Percentiles rank a stretch among this genome's conserved stretches.
Evolutionary conservation across 2,113 vertebrate species (phyloP).

Genomic region (Syngnathoides biaculeatus): DNA sequence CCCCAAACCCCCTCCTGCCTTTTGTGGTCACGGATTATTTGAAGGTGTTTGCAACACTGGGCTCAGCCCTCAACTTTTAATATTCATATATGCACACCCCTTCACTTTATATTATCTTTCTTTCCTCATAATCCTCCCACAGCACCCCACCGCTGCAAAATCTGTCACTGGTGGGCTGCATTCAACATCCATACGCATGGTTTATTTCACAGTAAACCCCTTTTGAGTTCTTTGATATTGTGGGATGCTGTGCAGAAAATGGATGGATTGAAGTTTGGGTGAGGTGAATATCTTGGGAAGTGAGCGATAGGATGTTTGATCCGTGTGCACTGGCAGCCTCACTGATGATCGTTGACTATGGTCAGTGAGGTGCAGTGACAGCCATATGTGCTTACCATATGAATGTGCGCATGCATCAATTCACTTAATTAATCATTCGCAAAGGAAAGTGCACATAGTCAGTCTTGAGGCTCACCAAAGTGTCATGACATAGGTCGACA

Average conservation of each 20-base stretch:
- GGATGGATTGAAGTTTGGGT: background rate
- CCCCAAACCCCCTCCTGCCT: slow-evolving; percentile 6
- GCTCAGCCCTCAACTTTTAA: slow-evolving; percentile 50
- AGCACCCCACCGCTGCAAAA: slow-evolving; percentile 19
- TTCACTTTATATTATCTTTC: slow-evolving; percentile 44
- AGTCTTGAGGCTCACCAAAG: background rate
- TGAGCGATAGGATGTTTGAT: background rate
- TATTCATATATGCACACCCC: slow-evolving; percentile 66
- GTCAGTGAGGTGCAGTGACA: background rate
- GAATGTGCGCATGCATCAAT: slow-evolving; percentile 1
- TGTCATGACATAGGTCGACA: slow-evolving; percentile 7
- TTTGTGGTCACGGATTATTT: slow-evolving; percentile 51
- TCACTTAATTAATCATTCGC: slow-evolving; percentile 9
- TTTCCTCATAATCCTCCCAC: slow-evolving; percentile 42
- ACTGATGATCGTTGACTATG: background rate
- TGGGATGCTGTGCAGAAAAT: background rate
- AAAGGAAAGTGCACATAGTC: slow-evolving; percentile 4
- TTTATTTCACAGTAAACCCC: slow-evolving; percentile 5
- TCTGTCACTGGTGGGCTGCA: slow-evolving; percentile 5
- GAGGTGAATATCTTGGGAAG: background rate
- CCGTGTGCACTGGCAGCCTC: background rate
- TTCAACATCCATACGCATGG: slow-evolving; percentile 5
- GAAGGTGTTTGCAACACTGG: slow-evolving; percentile 55
- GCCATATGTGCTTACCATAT: slow-evolving; percentile 5
- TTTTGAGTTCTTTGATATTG: slow-evolving; percentile 1